Base-by-base conservation (phyloP, 2,113 vertebrate genomes). In the Australoheros scitulus region DNA sequence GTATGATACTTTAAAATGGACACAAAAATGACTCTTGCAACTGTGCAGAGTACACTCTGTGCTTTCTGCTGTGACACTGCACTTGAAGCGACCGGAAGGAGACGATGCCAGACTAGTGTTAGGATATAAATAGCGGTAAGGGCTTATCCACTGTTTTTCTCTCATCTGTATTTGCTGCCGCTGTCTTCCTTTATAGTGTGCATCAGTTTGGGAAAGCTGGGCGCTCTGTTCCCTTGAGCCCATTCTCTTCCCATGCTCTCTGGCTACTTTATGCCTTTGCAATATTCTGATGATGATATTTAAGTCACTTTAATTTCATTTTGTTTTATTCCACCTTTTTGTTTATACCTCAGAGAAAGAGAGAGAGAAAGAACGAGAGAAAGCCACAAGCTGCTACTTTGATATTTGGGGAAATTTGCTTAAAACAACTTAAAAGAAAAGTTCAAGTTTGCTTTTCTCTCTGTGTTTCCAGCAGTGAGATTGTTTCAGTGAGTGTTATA, bases 111-210 rank as follows among this genome's bases (percentile, higher is more conserved):
- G 87, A 92, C 88, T 84, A 90, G 88, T 91, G 86, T 88, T 83
- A 43, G 86, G 92, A 91, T 94, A 95, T 92, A 94, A 94, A 94
- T 95, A 94, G 93, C 82, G 83, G 61, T 65, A 68, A 89, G 87
- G 88, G 90, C 87, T 91, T 93, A 93, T 90, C 91, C 83, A 75
- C 84, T 86, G 79, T 81, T 85, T 92, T 88, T 86, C 77, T 90
- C 85, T 92, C 92, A 88, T 94, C 91, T 93, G 91, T 88, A 89
- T 89, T 90, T 90, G 86, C 88, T 91, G 82, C 92, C 59, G 72
- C 86, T 87, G 91, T 81, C 89, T 84, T 59, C 72, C 57, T 88
- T 85, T 92, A 82, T 76, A 65, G 43, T 79, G 61, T 86, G 84
- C 34, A 85, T 88, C 83, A 81, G 57, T 63, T 61, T 87, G 74